These are phyloP conservation scores for Recurvirostra avosetta DNA, from an alignment of 2,113 vertebrate species.

Conservation along the genomic window DNA sequence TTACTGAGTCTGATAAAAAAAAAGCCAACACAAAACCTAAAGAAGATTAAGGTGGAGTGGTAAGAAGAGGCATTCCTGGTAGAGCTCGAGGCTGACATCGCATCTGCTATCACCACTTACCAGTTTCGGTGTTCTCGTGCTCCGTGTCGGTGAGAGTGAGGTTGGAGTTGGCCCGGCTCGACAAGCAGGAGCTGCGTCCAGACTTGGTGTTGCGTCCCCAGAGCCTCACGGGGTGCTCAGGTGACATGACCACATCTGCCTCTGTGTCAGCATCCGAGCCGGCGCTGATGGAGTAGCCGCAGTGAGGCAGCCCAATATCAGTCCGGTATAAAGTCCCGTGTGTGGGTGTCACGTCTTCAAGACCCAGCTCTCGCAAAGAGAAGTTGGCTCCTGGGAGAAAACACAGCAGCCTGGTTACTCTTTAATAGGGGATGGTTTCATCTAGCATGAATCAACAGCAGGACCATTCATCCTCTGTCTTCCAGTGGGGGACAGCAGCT, in stretches of 20 bases:
- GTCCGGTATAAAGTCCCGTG: slow-evolving; percentile 86
- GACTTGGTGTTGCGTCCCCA: slow-evolving; percentile 93
- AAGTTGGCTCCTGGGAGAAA: slow-evolving; percentile 84
- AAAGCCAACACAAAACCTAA: background rate
- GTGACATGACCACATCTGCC: slow-evolving; percentile 88
- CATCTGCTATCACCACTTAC: slow-evolving; percentile 63
- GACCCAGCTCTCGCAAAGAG: slow-evolving; percentile 87
- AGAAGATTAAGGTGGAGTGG: background rate
- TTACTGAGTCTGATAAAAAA: background rate
- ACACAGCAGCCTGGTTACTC: background rate
- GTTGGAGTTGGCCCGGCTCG: slow-evolving; percentile 96
- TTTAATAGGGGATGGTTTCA: background rate
- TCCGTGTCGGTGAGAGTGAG: slow-evolving; percentile 97
- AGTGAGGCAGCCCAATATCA: slow-evolving; percentile 87
- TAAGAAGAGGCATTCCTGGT: background rate
- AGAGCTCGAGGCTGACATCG: background rate
- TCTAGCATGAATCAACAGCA: background rate
- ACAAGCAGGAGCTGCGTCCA: slow-evolving; percentile 94
- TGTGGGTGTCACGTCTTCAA: slow-evolving; percentile 83
- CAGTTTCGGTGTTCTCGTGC: slow-evolving; percentile 93
- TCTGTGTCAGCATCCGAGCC: slow-evolving; percentile 91
- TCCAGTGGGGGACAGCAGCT: accelerated
- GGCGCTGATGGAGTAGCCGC: slow-evolving; percentile 87
- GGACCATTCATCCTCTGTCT: accelerated
- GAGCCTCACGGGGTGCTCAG: slow-evolving; percentile 87